Base-by-base conservation (phyloP, 1,140 invertebrate genomes). In the Orchesella cincta region DNA sequence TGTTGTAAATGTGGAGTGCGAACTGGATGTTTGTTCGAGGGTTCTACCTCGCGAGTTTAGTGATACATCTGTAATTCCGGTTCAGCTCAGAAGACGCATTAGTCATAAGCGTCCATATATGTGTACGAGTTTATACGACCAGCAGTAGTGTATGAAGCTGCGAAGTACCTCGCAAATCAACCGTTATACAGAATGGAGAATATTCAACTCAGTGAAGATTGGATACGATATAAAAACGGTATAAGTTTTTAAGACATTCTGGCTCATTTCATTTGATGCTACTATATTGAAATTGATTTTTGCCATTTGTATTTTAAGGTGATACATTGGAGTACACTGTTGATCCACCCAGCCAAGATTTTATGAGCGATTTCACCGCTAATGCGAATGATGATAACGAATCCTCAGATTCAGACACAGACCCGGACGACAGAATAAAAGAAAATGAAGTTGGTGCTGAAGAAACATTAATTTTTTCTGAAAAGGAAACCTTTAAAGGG, bases 401-500 rank as follows among this genome's bases (percentile, higher is more conserved):
- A 64, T 8, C 26, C 23, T 16, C 54, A 26, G 8, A 5, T 62
- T n/a, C 5, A 28, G 26, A 64, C 20, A 64, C 12, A 23, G 8
- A 64, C n/a, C 20, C 28, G 57, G n/a, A 64, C 20, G 76, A 51
- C 23, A 51, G n/a, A 29, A 0, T 18, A 72, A 78, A 29, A 12
- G 74, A 0, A 29, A 64, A 16, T 52, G 20, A 1, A 36, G 39
- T 12, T 28, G 18, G 16, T 16, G 62, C 26, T n/a, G 62, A 67
- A 33, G 26, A 67, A 14, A 18, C 62, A 29, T n/a, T 67, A 8
- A 29, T 67, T 2, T 33, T 12, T 33, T 3, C 3, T 57, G 54
- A 57, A 5, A 26, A n/a, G 73, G 36, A 33, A 26, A 29, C 20
- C 76, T 82, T 64, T 26, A 12, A 8, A 14, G 62, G 62, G 33